Evolutionary conservation across 2,797 vertebrate genomes (phyloP).

Genomic region (Anisognathus igniventris): DNA sequence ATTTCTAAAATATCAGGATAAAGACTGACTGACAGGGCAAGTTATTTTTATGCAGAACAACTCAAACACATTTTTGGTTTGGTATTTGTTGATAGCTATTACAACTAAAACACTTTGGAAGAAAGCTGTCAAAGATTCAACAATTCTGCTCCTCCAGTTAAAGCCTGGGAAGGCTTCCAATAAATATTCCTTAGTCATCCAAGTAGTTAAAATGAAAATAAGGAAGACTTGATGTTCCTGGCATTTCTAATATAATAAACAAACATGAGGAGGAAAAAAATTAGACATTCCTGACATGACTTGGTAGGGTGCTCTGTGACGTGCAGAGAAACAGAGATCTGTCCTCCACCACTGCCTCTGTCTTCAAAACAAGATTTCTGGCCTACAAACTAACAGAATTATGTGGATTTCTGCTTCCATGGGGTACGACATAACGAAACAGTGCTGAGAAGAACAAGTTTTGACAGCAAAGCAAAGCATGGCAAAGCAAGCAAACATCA

Average conservation of each 20-base stretch:
- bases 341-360: not conserved
- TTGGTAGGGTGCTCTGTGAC: not conserved
- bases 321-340: not conserved
- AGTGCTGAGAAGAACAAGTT: not conserved
- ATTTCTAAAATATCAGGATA: not conserved
- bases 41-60: not conserved
- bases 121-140: conserved; percentile 40
- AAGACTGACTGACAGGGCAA: not conserved
- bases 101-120: conserved; percentile 18
- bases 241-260: conserved; percentile 45
- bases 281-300: not conserved
- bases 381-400: not conserved
- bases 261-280: not conserved
- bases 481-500: conserved; percentile 69
- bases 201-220: conserved; percentile 34
- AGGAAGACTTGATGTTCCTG: conserved; percentile 31
- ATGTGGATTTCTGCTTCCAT: not conserved
- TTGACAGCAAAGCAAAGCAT: conserved; percentile 63
- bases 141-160: conserved; percentile 10
- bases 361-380: not conserved
- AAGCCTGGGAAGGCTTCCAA: conserved; percentile 47
- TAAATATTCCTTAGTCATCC: conserved; percentile 51
- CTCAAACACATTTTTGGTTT: not conserved
- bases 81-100: conserved; percentile 39
- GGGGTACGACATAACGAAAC: not conserved